Evolutionary conservation across 1,140 invertebrate genomes (phyloP).

Genomic region (Doryteuthis pealeii): DNA sequence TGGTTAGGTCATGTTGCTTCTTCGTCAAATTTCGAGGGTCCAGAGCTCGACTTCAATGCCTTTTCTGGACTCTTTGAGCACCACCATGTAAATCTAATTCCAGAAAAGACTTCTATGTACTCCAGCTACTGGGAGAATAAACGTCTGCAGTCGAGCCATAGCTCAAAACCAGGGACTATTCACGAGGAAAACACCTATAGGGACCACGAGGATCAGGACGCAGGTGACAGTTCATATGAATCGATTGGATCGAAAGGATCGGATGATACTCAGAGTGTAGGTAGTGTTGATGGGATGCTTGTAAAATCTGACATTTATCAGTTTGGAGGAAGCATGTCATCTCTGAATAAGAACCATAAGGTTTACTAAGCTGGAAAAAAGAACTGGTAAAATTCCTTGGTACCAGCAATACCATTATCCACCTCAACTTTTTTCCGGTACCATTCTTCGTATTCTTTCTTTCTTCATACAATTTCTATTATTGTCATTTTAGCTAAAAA

Average conservation of each 20-base stretch:
- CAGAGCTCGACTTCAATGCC: constrained; percentile 51
- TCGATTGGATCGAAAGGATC: constrained; percentile 46
- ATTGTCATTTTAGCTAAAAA: too few relatives aligned
- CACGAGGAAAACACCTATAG: constrained; percentile 15
- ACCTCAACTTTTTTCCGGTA: too few relatives aligned
- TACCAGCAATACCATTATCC: too few relatives aligned
- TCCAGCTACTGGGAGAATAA: constrained; percentile 28
- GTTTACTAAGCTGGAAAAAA: too few relatives aligned
- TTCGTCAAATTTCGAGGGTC: constrained; percentile 35
- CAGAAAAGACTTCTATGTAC: not conserved
- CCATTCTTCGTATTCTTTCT: too few relatives aligned
- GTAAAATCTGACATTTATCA: constrained; percentile 30
- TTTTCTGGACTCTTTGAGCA: constrained; percentile 48
- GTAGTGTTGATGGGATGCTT: constrained; percentile 26
- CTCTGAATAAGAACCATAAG: constrained; percentile 31
- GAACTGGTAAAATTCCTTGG: too few relatives aligned
- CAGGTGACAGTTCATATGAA: constrained; percentile 48
- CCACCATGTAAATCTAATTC: constrained; percentile 21
- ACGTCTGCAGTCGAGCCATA: constrained; percentile 26
- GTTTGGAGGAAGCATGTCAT: constrained; percentile 41
- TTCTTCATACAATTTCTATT: too few relatives aligned
- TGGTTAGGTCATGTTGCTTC: constrained; percentile 47
- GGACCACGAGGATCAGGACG: constrained; percentile 23
- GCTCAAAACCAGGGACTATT: constrained; percentile 21
- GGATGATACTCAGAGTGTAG: constrained; percentile 34